phyloP scores from a whole-genome alignment of 2,113 vertebrate species.

The Chaenogobius annularis region DNA sequence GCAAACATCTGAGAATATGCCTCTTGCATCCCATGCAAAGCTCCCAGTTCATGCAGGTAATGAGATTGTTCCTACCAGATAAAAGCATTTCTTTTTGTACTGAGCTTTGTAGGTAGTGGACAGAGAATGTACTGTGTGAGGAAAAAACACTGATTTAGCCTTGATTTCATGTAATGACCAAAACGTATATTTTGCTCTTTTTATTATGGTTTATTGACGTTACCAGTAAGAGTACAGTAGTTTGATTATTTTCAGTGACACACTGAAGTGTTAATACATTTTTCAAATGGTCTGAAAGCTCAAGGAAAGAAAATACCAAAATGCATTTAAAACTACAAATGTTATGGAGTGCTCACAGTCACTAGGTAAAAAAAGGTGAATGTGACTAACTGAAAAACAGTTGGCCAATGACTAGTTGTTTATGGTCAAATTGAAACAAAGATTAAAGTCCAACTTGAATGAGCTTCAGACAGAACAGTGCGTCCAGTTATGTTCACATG shows the following conservation, averaged over 20 bases:
- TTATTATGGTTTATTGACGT: background rate
- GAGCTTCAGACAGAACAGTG: too few species aligned
- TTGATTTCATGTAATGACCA: background rate
- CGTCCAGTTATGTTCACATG: too few species aligned
- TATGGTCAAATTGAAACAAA: too few species aligned
- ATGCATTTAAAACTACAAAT: too few species aligned
- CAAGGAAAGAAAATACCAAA: too few species aligned
- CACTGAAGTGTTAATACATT: background rate
- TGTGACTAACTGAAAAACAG: too few species aligned
- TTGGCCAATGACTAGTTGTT: too few species aligned
- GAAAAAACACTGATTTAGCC: background rate
- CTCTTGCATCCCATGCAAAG: slow-evolving; percentile 85
- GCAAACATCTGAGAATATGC: slow-evolving; percentile 81
- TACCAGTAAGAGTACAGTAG: too few species aligned
- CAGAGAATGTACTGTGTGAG: background rate
- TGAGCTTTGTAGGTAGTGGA: background rate
- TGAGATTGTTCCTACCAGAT: slow-evolving; percentile 9
- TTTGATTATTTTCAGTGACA: too few species aligned
- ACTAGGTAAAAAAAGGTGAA: too few species aligned
- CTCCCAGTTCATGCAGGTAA: slow-evolving; percentile 89
- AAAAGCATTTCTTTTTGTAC: slow-evolving; percentile 16
- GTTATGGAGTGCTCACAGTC: too few species aligned
- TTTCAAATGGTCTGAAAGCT: too few species aligned
- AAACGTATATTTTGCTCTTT: background rate
- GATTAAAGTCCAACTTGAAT: background rate